phyloP scores from a whole-genome alignment of 2,797 vertebrate species.

The Parauchenoglanis ngamensis region DNA sequence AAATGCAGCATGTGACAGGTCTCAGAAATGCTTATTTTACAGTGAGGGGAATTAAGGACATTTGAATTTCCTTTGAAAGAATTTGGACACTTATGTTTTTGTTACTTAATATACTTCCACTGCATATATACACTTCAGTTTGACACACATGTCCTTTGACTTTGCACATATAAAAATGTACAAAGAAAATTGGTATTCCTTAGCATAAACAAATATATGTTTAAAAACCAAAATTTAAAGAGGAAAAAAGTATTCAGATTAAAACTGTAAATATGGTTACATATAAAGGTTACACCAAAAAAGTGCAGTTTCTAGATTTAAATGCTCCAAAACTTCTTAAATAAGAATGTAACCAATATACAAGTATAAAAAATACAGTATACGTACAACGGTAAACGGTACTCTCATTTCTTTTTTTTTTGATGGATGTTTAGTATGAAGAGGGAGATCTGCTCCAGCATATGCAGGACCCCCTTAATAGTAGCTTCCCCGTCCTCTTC shows the following conservation, averaged over 20 bases:
- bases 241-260: neutral
- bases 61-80: no score
- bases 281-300: neutral
- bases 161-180: neutral
- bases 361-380: neutral
- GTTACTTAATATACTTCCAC: neutral
- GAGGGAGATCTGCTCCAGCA: constrained; percentile 84
- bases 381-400: neutral
- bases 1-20: neutral
- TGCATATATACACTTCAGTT: neutral
- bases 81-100: neutral
- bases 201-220: neutral
- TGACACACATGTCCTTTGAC: neutral
- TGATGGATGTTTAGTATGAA: constrained; percentile 69
- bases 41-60: neutral
- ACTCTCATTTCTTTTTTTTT: neutral
- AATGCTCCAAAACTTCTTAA: neutral
- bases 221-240: neutral
- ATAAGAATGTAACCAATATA: neutral
- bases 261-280: neutral
- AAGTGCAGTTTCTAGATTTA: neutral
- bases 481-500: constrained; percentile 80
- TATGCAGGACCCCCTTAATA: constrained; percentile 69
- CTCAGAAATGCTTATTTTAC: neutral
- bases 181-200: neutral